Conservation (phyloP, 2,113 vertebrate species). For the Bothrops jararaca region DNA sequence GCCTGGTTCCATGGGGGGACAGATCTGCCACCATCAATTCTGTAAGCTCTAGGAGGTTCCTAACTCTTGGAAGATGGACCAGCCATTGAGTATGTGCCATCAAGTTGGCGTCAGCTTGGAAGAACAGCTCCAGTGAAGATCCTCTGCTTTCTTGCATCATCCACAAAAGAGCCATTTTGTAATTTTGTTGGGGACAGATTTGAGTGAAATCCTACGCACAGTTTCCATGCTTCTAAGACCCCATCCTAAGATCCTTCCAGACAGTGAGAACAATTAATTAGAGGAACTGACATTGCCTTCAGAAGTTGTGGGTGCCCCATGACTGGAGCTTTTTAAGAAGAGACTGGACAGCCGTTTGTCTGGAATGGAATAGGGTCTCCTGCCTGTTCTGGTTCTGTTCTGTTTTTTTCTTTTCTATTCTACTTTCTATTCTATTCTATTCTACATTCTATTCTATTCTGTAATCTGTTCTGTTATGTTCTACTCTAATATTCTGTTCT, state of each 20-base stretch:
- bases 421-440: no score
- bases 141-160: neutral
- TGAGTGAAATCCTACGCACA: neutral
- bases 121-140: neutral
- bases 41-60: neutral
- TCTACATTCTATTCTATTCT: no score
- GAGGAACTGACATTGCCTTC: neutral
- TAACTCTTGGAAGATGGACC: neutral
- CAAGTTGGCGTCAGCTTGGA: neutral
- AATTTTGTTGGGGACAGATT: neutral
- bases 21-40: neutral
- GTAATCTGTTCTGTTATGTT: no score
- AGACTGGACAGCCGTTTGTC: neutral
- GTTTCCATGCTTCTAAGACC: neutral
- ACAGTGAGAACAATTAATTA: neutral
- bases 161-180: neutral
- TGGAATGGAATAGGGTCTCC: neutral
- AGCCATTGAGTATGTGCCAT: neutral
- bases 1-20: neutral
- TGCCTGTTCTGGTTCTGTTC: no score
- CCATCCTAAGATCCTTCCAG: no score
- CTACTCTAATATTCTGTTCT: no score
- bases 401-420: no score
- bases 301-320: neutral
- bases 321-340: neutral